Conservation (phyloP, 2,797 vertebrate species). For the Taenioides sp. region DNA sequence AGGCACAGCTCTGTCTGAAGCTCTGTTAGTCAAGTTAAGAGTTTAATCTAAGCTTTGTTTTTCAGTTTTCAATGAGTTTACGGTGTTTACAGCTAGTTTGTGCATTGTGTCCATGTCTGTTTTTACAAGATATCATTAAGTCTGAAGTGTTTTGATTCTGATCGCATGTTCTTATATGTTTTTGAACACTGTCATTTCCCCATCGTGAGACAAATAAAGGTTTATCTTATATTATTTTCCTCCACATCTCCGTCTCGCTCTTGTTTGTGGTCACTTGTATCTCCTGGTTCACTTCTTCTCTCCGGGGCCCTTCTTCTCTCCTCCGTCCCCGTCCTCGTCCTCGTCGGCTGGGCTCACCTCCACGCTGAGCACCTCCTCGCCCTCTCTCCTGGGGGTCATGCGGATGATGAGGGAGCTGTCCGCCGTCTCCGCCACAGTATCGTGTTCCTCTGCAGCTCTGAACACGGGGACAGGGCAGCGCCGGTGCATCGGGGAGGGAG, state of each 20-base stretch:
- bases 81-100: too few relatives aligned
- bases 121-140: too few relatives aligned
- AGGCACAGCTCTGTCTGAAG: too few relatives aligned
- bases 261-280: neutral
- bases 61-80: too few relatives aligned
- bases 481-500: constrained; percentile 72
- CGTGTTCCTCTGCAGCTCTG: neutral
- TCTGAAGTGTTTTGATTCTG: too few relatives aligned
- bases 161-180: too few relatives aligned
- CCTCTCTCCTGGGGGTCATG: constrained; percentile 66
- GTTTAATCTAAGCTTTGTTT: too few relatives aligned
- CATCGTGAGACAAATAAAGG: too few relatives aligned
- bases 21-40: too few relatives aligned
- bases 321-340: neutral
- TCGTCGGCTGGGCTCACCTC: constrained; percentile 55
- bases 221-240: too few relatives aligned
- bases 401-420: constrained; percentile 76
- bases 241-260: neutral
- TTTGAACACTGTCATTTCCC: too few relatives aligned
- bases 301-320: neutral
- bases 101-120: too few relatives aligned
- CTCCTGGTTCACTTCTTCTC: neutral
- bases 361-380: constrained; percentile 81
- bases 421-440: constrained; percentile 58
- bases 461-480: constrained; percentile 54